Evolutionary conservation across 2,797 vertebrate genomes (phyloP).

Genomic region (Nyctibius grandis): DNA sequence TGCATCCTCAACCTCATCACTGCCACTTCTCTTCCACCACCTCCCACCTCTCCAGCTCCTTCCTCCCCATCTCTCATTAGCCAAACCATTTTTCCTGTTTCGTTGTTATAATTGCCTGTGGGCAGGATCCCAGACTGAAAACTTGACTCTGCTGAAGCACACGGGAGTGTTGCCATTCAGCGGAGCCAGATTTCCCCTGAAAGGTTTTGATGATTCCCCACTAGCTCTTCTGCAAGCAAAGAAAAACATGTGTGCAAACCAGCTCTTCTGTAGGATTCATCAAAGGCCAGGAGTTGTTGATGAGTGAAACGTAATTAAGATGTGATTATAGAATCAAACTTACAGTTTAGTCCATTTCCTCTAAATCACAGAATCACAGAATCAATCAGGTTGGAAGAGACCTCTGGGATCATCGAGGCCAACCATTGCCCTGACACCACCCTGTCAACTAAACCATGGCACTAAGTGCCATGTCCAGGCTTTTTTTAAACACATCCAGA

Average conservation of each 20-base stretch:
- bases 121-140: neutral
- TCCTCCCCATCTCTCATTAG: neutral
- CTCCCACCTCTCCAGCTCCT: neutral
- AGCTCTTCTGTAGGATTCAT: neutral
- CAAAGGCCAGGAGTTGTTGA: neutral
- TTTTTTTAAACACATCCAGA: too few species aligned
- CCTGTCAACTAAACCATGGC: too few species aligned
- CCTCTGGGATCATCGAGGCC: too few species aligned
- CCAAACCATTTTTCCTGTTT: neutral
- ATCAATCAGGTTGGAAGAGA: too few species aligned
- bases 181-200: neutral
- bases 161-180: neutral
- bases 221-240: neutral
- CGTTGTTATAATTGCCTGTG: neutral
- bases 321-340: neutral
- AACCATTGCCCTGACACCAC: too few species aligned
- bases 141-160: neutral
- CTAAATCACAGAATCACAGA: too few species aligned
- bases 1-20: neutral
- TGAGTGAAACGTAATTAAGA: neutral
- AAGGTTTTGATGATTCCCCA: neutral
- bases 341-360: neutral
- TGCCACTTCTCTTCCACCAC: neutral
- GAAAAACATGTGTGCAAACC: rapidly evolving
- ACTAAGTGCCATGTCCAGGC: too few species aligned